Conservation (phyloP, 1,140 invertebrate genomes). For the Melipona quadrifasciata region DNA sequence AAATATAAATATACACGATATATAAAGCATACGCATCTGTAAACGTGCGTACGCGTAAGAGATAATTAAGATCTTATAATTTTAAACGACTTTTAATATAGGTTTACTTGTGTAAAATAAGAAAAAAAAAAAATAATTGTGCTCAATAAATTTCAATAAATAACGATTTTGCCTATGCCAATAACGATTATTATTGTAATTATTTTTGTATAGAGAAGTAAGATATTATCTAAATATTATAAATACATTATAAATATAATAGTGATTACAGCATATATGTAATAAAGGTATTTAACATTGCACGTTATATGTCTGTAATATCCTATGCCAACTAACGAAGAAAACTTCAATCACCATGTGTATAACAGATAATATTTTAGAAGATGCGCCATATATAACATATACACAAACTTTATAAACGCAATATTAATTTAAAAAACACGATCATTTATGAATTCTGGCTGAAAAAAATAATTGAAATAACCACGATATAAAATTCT, state of each 20-base stretch:
- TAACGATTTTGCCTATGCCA: constrained; percentile 74
- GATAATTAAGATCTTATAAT: constrained; percentile 70
- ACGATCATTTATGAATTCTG: too few relatives aligned
- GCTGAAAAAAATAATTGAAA: too few relatives aligned
- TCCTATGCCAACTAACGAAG: neutral
- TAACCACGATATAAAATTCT: too few relatives aligned
- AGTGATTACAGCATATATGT: constrained; percentile 42
- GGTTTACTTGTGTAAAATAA: constrained; percentile 71
- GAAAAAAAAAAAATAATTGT: constrained; percentile 69
- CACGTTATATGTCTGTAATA: constrained; percentile 17
- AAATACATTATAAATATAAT: constrained; percentile 38
- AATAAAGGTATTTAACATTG: constrained; percentile 53
- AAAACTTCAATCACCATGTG: too few relatives aligned
- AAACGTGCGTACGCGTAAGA: constrained; percentile 65
- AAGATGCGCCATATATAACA: too few relatives aligned
- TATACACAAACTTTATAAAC: too few relatives aligned
- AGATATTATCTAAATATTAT: constrained; percentile 52
- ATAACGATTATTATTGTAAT: constrained; percentile 66
- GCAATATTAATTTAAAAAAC: too few relatives aligned
- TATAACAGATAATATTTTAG: too few relatives aligned
- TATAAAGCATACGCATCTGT: constrained; percentile 62
- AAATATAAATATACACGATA: constrained; percentile 66
- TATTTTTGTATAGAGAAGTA: constrained; percentile 62
- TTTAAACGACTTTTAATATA: constrained; percentile 72
- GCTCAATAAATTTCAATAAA: constrained; percentile 75